These are phyloP conservation scores for Calvadosia cruxmelitensis DNA, from an alignment of 30 jellyfish, hydroid and myxozoan genomes.

Conservation along the genomic window DNA sequence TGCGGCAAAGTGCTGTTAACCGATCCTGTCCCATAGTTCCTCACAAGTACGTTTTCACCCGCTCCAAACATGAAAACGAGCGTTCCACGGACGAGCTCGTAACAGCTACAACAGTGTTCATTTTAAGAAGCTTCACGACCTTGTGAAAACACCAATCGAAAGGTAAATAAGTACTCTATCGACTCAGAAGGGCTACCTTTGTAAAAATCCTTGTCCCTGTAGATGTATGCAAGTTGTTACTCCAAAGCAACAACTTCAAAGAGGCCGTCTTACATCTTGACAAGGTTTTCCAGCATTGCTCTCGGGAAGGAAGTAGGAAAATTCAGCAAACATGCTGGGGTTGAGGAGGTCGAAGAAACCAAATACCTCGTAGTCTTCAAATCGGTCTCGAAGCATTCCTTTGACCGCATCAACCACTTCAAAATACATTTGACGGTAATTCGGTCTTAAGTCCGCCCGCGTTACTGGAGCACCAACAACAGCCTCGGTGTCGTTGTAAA, in stretches of 20 bases:
- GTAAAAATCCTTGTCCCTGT: conserved; percentile 16
- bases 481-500: conserved; percentile 2
- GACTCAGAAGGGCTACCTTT: neutral
- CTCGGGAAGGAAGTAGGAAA: conserved; percentile 11
- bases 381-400: conserved; percentile 10
- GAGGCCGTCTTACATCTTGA: conserved; percentile 12
- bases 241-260: conserved; percentile 7
- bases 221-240: conserved; percentile 4
- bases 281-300: conserved; percentile 6
- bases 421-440: conserved; percentile 16
- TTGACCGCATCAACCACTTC: conserved; percentile 17
- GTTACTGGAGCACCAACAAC: conserved; percentile 12
- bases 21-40: conserved; percentile 32
- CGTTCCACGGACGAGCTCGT: conserved; percentile 26
- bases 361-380: conserved; percentile 19
- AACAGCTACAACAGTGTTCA: conserved; percentile 13
- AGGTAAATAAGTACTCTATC: neutral
- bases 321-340: conserved; percentile 5
- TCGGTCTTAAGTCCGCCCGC: conserved; percentile 4
- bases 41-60: conserved; percentile 27
- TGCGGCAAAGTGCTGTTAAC: conserved; percentile 25
- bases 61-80: conserved; percentile 19
- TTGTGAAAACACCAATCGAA: conserved; percentile 14
- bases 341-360: conserved; percentile 12
- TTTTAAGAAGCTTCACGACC: conserved; percentile 4